A percentile compares a stretch with the other conserved stretches of the same genome.
These are phyloP conservation scores for Arenicola marina DNA, from an alignment of 2,888 invertebrate species.

Conservation along the genomic window DNA sequence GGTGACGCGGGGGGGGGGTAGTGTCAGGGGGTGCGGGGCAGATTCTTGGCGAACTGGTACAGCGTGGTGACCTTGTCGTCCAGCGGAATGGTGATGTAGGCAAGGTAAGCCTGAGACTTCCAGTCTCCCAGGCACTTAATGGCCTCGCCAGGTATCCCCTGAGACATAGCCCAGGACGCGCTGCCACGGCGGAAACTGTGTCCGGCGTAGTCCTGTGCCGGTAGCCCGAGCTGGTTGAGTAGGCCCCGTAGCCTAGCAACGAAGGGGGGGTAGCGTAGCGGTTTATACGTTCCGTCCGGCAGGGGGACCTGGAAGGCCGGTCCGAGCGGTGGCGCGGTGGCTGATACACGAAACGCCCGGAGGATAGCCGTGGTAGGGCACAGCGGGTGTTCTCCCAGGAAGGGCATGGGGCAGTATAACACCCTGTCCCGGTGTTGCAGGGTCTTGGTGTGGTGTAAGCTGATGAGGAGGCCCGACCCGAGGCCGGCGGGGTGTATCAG, in stretches of 20 bases:
- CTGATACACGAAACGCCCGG: neutral
- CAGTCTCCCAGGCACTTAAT: neutral
- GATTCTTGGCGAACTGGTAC: neutral
- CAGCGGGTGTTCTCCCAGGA: neutral
- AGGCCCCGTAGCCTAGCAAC: neutral
- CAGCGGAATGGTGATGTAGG: neutral
- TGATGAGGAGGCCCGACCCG: neutral
- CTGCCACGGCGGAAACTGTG: slow-evolving; percentile 1
- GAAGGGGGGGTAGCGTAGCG: neutral
- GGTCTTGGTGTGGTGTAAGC: neutral
- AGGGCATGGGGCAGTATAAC: neutral
- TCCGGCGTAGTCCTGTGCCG: neutral
- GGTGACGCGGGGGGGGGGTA: too few species aligned
- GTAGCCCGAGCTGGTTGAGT: neutral
- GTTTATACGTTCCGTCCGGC: neutral
- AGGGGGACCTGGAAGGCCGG: neutral
- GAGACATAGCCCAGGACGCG: neutral
- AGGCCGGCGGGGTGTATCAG: neutral
- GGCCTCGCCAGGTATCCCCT: neutral
- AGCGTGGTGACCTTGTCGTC: neutral
- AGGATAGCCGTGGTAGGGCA: neutral
- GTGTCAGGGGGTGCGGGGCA: too few species aligned
- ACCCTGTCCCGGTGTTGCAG: neutral
- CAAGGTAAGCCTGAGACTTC: neutral
- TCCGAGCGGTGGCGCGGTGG: neutral